These are phyloP conservation scores for Diphyllodes magnificus DNA, from an alignment of 2,113 vertebrate genomes.

Conservation along the genomic window DNA sequence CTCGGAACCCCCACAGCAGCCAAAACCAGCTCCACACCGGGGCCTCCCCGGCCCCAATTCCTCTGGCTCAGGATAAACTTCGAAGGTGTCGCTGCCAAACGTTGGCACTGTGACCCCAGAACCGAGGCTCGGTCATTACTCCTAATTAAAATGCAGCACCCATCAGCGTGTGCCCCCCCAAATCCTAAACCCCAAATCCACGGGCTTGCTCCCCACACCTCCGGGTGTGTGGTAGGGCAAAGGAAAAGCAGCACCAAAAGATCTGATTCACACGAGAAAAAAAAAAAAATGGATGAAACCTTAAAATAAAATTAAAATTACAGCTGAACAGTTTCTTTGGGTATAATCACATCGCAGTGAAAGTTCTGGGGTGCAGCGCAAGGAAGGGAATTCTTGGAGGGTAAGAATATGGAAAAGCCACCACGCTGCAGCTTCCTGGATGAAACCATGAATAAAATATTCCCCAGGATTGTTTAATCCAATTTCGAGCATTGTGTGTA, in stretches of 20 bases:
- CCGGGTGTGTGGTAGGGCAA: accelerated
- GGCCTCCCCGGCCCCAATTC: not conserved
- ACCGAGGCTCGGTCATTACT: accelerated
- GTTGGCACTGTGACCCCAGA: not conserved
- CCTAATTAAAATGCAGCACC: not conserved
- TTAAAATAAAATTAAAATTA: not conserved
- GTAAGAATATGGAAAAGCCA: not conserved
- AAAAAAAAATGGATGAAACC: not conserved
- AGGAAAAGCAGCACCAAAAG: not conserved
- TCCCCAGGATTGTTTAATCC: not conserved
- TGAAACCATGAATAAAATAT: not conserved
- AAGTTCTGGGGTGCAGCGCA: not conserved
- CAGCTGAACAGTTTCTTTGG: not conserved
- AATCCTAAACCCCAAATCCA: not conserved
- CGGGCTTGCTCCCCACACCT: accelerated
- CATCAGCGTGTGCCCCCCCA: accelerated
- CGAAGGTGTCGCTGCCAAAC: accelerated
- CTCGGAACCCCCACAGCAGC: not conserved
- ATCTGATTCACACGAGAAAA: not conserved
- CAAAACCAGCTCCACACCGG: accelerated
- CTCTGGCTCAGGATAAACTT: not conserved
- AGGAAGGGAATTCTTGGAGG: not conserved
- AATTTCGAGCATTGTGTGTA: not conserved
- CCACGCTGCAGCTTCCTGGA: not conserved
- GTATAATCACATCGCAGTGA: not conserved